These are phyloP conservation scores for Omphaloscelis lunosa DNA, from an alignment of 2,888 invertebrate genomes.

Conservation along the genomic window DNA sequence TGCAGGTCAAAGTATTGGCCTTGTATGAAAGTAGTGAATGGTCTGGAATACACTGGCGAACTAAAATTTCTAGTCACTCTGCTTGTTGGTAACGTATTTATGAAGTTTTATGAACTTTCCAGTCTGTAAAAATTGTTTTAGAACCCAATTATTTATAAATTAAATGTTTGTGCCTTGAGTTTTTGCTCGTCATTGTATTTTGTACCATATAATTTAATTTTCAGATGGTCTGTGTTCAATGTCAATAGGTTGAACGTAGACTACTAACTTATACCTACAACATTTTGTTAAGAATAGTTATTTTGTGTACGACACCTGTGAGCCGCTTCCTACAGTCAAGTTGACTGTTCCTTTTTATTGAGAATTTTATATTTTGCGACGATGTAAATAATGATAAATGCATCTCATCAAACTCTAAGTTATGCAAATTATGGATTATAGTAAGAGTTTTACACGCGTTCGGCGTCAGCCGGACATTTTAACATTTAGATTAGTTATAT, in stretches of 20 bases:
- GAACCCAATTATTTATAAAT: slow-evolving; percentile 62
- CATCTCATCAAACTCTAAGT: slow-evolving; percentile 62
- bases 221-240: slow-evolving; percentile 65
- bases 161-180: slow-evolving; percentile 60
- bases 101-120: slow-evolving; percentile 61
- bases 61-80: slow-evolving; percentile 63
- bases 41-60: slow-evolving; percentile 64
- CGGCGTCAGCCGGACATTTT: slow-evolving; percentile 71
- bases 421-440: slow-evolving; percentile 59
- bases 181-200: slow-evolving; percentile 67
- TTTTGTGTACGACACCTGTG: slow-evolving; percentile 73
- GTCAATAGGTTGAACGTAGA: slow-evolving; percentile 70
- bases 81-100: slow-evolving; percentile 59
- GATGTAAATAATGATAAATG: slow-evolving; percentile 77
- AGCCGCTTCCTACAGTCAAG: slow-evolving; percentile 69
- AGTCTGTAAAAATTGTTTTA: slow-evolving; percentile 67
- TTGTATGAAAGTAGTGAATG: slow-evolving; percentile 64
- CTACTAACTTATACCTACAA: slow-evolving; percentile 65
- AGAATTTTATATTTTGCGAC: slow-evolving; percentile 76
- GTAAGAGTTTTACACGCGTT: slow-evolving; percentile 62
- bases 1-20: slow-evolving; percentile 43
- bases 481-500: slow-evolving; percentile 77
- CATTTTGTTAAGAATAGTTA: slow-evolving; percentile 78
- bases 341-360: slow-evolving; percentile 70
- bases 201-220: slow-evolving; percentile 66